These are phyloP conservation scores for Tokudaia tokunoshimensis DNA, from an alignment of 2,797 vertebrate species.

Conservation along the genomic window DNA sequence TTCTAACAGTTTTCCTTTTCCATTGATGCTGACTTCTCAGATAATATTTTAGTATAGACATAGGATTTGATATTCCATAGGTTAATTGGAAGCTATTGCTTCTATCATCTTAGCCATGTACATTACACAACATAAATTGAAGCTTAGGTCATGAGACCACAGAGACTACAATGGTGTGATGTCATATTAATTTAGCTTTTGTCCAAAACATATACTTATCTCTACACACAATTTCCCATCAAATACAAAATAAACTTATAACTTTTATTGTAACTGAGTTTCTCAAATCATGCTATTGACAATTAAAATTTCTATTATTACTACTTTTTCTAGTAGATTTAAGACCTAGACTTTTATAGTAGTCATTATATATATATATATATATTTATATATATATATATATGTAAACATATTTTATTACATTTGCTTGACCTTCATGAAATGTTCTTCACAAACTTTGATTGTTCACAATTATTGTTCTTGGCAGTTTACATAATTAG, in stretches of 20 bases:
- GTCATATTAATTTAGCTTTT: not conserved
- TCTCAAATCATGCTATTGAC: not conserved
- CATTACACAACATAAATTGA: not conserved
- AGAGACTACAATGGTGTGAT: not conserved
- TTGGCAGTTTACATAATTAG: not conserved
- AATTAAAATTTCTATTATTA: not conserved
- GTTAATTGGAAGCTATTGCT: not conserved
- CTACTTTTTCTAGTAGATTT: not conserved
- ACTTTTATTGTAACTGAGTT: not conserved
- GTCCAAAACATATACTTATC: not conserved
- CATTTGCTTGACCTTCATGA: not conserved
- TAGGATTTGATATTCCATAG: not conserved
- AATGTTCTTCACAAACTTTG: not conserved
- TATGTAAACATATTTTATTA: not conserved
- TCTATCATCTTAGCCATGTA: not conserved
- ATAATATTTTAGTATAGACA: not conserved
- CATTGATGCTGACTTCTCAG: not conserved
- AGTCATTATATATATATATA: not conserved
- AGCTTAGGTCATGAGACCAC: not conserved
- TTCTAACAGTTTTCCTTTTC: not conserved
- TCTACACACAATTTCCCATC: accelerated
- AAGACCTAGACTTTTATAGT: not conserved
- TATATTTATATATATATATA: not conserved
- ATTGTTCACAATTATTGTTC: not conserved
- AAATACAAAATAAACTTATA: not conserved